Evolutionary conservation across 1,140 invertebrate species (phyloP).

Genomic region (Brachionus rotundiformis): DNA sequence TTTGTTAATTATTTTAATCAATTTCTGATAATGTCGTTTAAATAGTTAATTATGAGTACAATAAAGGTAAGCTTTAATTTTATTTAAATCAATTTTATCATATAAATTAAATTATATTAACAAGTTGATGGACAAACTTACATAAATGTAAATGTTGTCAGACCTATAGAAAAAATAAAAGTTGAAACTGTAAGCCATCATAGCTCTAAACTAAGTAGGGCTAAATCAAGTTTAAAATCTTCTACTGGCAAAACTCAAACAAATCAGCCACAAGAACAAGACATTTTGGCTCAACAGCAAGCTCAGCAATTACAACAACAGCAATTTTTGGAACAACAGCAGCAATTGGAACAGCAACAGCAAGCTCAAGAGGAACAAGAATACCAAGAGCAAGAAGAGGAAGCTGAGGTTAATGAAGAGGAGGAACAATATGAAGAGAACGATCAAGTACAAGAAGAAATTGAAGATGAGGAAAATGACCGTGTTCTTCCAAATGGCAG

Average conservation of each 20-base stretch:
- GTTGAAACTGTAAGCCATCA: background rate
- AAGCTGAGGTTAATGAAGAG: background rate
- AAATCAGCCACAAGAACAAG: background rate
- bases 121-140: constrained; percentile 17
- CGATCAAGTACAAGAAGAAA: background rate
- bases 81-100: background rate
- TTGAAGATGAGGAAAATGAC: background rate
- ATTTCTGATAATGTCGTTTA: background rate
- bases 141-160: constrained; percentile 28
- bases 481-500: background rate
- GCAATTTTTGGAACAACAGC: background rate
- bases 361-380: background rate
- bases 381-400: background rate
- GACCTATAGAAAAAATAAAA: background rate
- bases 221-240: background rate
- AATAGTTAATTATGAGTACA: constrained; percentile 30
- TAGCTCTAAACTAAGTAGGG: background rate
- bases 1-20: background rate
- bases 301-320: background rate
- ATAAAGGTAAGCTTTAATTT: constrained; percentile 24
- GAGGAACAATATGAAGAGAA: background rate
- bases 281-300: background rate
- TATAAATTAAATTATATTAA: background rate
- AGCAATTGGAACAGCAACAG: background rate
- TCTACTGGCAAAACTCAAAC: background rate